Evolutionary conservation across 2,888 invertebrate species (phyloP), one percentile per base, ranked within the genome.

Genomic region (Andricus quercusramuli): DNA sequence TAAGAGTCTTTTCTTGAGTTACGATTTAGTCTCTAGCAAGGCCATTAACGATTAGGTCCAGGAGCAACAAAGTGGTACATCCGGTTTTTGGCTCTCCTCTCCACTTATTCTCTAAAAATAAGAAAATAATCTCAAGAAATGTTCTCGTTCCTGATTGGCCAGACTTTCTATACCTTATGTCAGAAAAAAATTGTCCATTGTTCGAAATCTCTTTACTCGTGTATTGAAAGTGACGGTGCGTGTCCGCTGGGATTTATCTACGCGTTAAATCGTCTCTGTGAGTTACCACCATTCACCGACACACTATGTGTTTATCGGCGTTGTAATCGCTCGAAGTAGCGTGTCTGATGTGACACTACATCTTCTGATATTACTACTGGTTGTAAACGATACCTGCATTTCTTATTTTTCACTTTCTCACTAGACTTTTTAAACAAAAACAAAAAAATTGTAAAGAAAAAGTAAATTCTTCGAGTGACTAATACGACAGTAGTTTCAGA

Each of bases 281-380:
- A 68, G 25, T 68, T 68, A 47, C 25, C 47, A 47, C 68, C 68
- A 25, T 25, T 47, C 44, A 68, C 25, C 11, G 20, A 47, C 47
- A 68, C 41, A 68, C 25, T 47, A 47, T 68, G 68, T 79, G 76
- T 79, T 77, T 80, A 79, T 81, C 79, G 74, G 65, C 20, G 77
- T 80, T 81, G 79, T 70, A 70, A 81, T 81, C 80, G 77, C 77
- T 64, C 62, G 59, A 78, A 70, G 79, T 77, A 44, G 80, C 70
- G 80, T 78, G 66, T 64, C 80, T 81, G 81, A 78, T 81, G 81
- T 78, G 68, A 68, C 68, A 68, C 44, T 29, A 47, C 29, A 47
- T 68, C 44, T 68, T 17, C 29, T 20, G 68, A 68, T 47, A 44
- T 68, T 68, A 68, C 68, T 81, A 68, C 79, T 44, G 78, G 70